Percentiles rank a stretch among this genome's conserved stretches.
phyloP scores from a whole-genome alignment of 1,140 invertebrate species.

The Plutomurus gul region DNA sequence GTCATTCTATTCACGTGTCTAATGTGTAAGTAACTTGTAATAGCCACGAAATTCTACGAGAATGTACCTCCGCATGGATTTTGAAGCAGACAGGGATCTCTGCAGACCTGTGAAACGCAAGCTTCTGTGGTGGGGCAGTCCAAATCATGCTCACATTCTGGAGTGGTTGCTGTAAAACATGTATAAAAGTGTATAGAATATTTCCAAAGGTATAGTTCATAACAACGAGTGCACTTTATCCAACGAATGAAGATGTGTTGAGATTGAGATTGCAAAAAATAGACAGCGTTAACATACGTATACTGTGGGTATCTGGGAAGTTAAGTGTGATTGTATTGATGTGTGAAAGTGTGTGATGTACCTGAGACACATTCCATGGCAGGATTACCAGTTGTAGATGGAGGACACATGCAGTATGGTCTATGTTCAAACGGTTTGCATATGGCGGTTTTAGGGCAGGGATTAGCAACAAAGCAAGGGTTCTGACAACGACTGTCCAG shows the following conservation, averaged over 20 bases:
- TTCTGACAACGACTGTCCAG: slow-evolving; percentile 57
- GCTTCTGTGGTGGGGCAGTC: slow-evolving; percentile 76
- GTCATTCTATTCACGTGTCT: not conserved
- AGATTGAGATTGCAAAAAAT: not conserved
- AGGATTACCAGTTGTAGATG: slow-evolving; percentile 57
- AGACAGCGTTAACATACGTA: not conserved
- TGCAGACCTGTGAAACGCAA: slow-evolving; percentile 76
- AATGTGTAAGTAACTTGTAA: not conserved
- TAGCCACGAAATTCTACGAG: not conserved
- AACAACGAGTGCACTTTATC: not conserved
- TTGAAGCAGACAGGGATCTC: slow-evolving; percentile 74
- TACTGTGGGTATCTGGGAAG: not conserved
- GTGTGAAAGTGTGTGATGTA: slow-evolving; percentile 43
- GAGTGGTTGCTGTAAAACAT: slow-evolving; percentile 37
- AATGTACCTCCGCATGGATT: slow-evolving; percentile 73
- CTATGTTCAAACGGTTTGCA: slow-evolving; percentile 57
- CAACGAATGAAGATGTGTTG: not conserved
- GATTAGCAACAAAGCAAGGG: slow-evolving; percentile 56
- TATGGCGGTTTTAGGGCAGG: slow-evolving; percentile 56
- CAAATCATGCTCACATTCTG: slow-evolving; percentile 53
- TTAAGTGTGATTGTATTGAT: not conserved
- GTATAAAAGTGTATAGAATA: not conserved
- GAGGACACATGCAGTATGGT: slow-evolving; percentile 58
- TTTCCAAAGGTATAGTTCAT: not conserved
- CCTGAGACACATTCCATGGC: slow-evolving; percentile 55